Evolutionary conservation across 2,113 vertebrate genomes (phyloP), one percentile per base, ranked within the genome.

Genomic region (Eptesicus fuscus): DNA sequence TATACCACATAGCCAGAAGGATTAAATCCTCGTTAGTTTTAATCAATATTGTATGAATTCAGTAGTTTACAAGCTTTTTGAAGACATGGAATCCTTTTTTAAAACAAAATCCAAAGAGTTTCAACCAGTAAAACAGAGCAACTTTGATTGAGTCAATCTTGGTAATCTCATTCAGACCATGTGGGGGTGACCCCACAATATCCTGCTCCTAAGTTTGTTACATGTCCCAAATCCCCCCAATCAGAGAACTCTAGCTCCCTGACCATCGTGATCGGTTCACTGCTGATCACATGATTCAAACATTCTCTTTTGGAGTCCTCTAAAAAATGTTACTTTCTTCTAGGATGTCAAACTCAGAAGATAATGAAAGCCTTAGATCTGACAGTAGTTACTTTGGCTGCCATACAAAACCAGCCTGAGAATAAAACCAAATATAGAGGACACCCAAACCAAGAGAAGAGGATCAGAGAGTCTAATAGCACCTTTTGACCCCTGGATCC

Each of bases 101-200:
- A 61, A 91, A 94, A 92, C 13, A 92, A 90, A 90, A 97, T 63
- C 11, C 42, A 95, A 94, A 97, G 28, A 4, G 35, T 91, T 61
- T 82, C 18, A 94, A 65, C 47, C 90, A 69, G 73, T 20, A 49
- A 88, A 96, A 77, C 22, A 92, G 44, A 93, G n/a, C 0, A n/a
- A 1, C 30, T 88, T 71, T 83, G 49, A 4, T 51, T 56, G 44
- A 76, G 4, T 14, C 7, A 20, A 8, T 61, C 20, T 78, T 28
- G 42, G 2, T 44, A 44, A 79, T n/a, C 56, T 30, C 4, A 35
- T 56, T 83, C 32, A 56, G 47, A 77, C 6, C n/a, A n/a, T 35
- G 5, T 56, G 18, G 67, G 30, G 4, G 16, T 61, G 17, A 56
- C 2, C 17, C 30, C 6, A 56, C 3, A 78, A 49, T 11, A 40